Conservation (phyloP, 2,797 vertebrate genomes). For the Gastrophryne carolinensis region DNA sequence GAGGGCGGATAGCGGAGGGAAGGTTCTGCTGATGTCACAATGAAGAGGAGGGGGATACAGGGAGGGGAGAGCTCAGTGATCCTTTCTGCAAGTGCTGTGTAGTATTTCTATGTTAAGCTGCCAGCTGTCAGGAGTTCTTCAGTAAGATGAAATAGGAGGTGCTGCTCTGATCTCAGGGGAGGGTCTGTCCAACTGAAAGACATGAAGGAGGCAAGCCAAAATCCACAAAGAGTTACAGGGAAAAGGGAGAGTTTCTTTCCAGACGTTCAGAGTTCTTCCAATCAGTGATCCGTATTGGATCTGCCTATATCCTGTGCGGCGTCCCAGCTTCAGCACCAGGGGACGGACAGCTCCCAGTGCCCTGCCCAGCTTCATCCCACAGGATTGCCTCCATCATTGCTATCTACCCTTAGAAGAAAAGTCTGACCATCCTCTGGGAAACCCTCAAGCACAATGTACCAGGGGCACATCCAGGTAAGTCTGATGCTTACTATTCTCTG, state of each 20-base stretch:
- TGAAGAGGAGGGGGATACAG: background rate
- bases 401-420: background rate
- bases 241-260: slow-evolving; percentile 54
- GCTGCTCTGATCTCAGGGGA: slow-evolving; percentile 36
- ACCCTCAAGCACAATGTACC: slow-evolving; percentile 72
- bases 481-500: background rate
- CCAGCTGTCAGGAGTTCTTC: slow-evolving; percentile 53
- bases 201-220: slow-evolving; percentile 50
- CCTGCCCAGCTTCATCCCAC: slow-evolving; percentile 28
- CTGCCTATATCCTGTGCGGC: slow-evolving; percentile 3
- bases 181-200: slow-evolving; percentile 32
- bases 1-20: slow-evolving; percentile 14
- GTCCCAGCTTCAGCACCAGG: slow-evolving; percentile 55
- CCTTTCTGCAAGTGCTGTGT: slow-evolving; percentile 15
- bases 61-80: slow-evolving; percentile 15
- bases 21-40: slow-evolving; percentile 39
- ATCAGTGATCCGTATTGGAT: background rate
- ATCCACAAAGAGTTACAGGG: slow-evolving; percentile 57
- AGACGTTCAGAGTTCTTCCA: slow-evolving; percentile 41
- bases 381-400: background rate
- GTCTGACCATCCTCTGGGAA: slow-evolving; percentile 58
- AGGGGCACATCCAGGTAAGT: slow-evolving; percentile 81
- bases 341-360: slow-evolving; percentile 60
- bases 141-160: slow-evolving; percentile 27
- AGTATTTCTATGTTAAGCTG: slow-evolving; percentile 57